phyloP scores from a whole-genome alignment of 2,113 vertebrate genomes.

The Callocephalon fimbriatum region DNA sequence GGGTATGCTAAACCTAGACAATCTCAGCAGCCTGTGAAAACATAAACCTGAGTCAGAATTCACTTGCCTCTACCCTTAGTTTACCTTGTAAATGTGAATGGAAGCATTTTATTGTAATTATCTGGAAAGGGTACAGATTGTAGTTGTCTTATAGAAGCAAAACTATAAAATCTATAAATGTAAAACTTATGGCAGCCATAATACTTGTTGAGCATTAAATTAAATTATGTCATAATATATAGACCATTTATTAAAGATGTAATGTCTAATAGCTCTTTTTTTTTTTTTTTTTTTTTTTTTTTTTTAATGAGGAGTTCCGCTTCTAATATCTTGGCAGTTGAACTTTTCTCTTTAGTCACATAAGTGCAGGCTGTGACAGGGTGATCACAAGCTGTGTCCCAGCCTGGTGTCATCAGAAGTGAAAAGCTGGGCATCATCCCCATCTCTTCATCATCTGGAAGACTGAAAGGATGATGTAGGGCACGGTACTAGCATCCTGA shows the following conservation, averaged over 20 bases:
- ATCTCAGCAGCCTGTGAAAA: background rate
- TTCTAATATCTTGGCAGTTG: background rate
- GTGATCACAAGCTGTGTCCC: background rate
- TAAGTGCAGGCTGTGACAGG: background rate
- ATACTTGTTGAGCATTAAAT: constrained; percentile 47
- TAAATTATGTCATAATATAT: constrained; percentile 65
- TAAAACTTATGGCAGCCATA: constrained; percentile 30
- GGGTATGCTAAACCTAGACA: background rate
- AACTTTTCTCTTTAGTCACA: constrained; percentile 18
- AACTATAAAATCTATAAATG: constrained; percentile 66
- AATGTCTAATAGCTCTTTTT: background rate
- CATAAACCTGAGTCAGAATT: background rate
- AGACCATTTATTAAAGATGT: constrained; percentile 54
- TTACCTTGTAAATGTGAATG: constrained; percentile 38
- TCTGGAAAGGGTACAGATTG: constrained; percentile 31
- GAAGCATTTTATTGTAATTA: constrained; percentile 66
- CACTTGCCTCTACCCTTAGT: background rate
- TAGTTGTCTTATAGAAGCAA: constrained; percentile 67
- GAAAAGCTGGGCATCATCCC: background rate
- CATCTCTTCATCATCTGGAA: background rate
- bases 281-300: background rate
- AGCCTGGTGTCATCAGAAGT: background rate
- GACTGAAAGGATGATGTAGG: background rate
- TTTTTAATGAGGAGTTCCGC: background rate
- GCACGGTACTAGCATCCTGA: background rate